Conservation (phyloP, 2,797 vertebrate species). For the Jordanella pulchra region DNA sequence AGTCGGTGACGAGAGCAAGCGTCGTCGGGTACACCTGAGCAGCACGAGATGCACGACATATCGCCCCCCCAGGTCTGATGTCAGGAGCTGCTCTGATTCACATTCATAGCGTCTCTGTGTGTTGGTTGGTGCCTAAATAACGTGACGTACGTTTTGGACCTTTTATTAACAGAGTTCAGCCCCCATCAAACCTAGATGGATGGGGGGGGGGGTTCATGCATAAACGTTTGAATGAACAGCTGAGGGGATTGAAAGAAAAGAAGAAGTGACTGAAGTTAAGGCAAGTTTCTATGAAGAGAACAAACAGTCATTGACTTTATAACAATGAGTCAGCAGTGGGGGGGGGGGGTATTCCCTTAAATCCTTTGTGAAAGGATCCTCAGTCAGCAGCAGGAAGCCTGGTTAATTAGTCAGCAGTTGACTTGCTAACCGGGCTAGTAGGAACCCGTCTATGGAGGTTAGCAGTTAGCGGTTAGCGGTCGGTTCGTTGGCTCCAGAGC, state of each 20-base stretch:
- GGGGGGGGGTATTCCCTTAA: constrained; percentile 10
- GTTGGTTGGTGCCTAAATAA: background rate
- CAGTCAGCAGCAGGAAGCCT: constrained; percentile 38
- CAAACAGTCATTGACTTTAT: constrained; percentile 57
- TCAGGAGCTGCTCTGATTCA: constrained; percentile 5
- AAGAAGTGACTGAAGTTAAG: constrained; percentile 12
- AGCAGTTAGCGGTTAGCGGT: no score
- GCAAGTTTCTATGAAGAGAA: constrained; percentile 30
- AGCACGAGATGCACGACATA: constrained; percentile 29
- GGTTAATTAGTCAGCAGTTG: constrained; percentile 48
- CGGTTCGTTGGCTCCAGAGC: no score
- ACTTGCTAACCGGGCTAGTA: constrained; percentile 35
- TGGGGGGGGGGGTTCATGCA: background rate
- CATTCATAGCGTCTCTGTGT: background rate
- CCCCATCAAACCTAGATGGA: background rate
- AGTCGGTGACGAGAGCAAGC: constrained; percentile 56
- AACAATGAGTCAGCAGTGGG: constrained; percentile 44
- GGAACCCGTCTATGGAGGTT: constrained; percentile 1
- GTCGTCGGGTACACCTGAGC: constrained; percentile 50
- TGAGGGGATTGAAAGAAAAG: background rate
- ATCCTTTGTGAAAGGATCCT: constrained; percentile 30
- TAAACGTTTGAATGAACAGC: background rate
- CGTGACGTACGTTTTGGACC: background rate
- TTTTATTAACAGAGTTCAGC: background rate
- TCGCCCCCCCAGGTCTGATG: constrained; percentile 27